Base-by-base conservation (phyloP, 1,140 invertebrate genomes). In the Drosophila ohnishii region DNA sequence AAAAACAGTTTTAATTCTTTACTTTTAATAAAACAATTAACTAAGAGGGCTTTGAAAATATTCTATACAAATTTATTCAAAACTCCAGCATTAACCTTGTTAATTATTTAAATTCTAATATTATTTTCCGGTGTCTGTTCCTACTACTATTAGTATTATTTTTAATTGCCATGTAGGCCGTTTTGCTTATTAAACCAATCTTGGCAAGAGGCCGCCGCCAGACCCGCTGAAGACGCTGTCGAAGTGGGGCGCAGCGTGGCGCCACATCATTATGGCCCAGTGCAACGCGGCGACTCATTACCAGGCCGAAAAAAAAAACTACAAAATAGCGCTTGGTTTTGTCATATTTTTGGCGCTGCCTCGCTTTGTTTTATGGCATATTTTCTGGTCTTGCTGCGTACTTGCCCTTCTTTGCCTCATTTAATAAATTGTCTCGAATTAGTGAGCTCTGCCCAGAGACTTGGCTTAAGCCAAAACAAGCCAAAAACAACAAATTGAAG, bases 361-460 rank as follows among this genome's bases (percentile, higher is more conserved):
- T 67, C 40, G 53, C 53, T 59, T 69, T 69, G 63, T 64, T 63
- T 81, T 67, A 65, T 51, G 57, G 53, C 66, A 73, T 45, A 76
- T 76, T 84, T 76, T 76, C 64, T 64, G 48, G 53, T 63, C 44
- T 47, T 37, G 28, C 50, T 56, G 58, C 51, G 70, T 82, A 82
- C 67, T 80, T 78, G 80, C 76, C 73, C 72, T 56, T 77, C 64
- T 84, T 80, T 75, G 83, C 59, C 84, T 88, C 84, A 88, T 88
- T 88, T 88, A 75, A 84, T 88, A 80, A 88, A 88, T 88, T 80
- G 84, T 84, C 77, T 88, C 77, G 74, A 88, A 84, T 78, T 88
- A 88, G 84, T 88, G 62, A 64, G 58, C 78, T 45, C 59, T 56
- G 53, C 67, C 69, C 50, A 53, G 50, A 42, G 35, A 28, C 63